Percentiles rank a stretch among this genome's conserved stretches.
Conservation (phyloP, 2,797 vertebrate genomes). For the Sebastes ruberrimus region DNA sequence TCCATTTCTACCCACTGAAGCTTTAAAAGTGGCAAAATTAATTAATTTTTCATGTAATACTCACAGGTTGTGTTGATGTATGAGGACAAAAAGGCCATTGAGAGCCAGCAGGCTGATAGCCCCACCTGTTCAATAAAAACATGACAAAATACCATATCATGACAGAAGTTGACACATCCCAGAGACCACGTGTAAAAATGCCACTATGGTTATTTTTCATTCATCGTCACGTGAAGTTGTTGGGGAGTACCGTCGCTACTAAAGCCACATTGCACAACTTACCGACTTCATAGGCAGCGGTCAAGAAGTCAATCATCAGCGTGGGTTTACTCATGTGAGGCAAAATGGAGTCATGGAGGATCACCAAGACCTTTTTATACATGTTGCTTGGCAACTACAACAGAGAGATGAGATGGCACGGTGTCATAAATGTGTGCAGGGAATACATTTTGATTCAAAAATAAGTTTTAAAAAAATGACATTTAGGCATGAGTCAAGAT, state of each 20-base stretch:
- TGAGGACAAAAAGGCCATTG: constrained; percentile 94
- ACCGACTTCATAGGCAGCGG: constrained; percentile 93
- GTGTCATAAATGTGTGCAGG: background rate
- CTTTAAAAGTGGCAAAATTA: background rate
- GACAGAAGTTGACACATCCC: background rate
- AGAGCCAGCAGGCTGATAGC: constrained; percentile 95
- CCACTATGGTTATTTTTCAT: background rate
- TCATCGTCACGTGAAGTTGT: background rate
- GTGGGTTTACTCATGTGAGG: constrained; percentile 93
- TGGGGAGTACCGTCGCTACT: rapidly evolving
- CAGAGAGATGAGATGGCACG: background rate
- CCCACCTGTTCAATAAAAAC: constrained; percentile 83
- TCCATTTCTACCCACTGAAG: no score
- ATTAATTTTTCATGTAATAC: constrained; percentile 55
- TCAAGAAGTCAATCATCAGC: constrained; percentile 96
- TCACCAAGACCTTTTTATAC: constrained; percentile 93
- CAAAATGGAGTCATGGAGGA: constrained; percentile 91
- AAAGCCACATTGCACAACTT: constrained; percentile 44
- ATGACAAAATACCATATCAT: background rate
- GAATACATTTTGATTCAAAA: background rate
- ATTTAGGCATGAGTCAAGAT: background rate
- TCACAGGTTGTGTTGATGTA: constrained; percentile 97
- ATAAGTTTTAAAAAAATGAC: background rate
- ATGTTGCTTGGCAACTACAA: constrained; percentile 88
- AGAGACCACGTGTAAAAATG: background rate